A percentile compares a stretch with the other conserved stretches of the same genome.
Evolutionary conservation across 2,113 vertebrate genomes (phyloP).

Genomic region (Ochotona curzoniae): DNA sequence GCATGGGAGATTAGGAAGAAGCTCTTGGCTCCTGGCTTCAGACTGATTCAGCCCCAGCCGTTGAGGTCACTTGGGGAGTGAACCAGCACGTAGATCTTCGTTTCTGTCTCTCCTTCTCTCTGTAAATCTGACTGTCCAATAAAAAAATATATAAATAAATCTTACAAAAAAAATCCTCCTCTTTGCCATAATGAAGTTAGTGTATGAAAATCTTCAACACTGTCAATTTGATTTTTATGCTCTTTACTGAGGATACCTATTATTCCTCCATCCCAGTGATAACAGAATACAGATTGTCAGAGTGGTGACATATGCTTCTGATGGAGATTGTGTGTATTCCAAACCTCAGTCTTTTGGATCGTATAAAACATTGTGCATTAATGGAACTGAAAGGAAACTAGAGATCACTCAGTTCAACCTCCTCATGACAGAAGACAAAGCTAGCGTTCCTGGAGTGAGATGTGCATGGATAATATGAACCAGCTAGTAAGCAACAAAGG

Average conservation of each 20-base stretch:
- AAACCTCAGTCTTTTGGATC: slow-evolving; percentile 18
- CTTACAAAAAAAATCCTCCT: no score
- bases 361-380: slow-evolving; percentile 42
- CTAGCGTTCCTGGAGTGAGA: neutral
- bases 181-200: neutral
- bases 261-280: neutral
- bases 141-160: no score
- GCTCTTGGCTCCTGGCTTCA: no score
- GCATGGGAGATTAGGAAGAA: no score
- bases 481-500: neutral
- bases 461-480: neutral
- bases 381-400: slow-evolving; percentile 1
- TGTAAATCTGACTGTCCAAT: no score
- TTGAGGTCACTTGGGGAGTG: no score
- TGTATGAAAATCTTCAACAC: neutral
- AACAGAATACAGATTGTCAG: neutral
- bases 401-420: neutral
- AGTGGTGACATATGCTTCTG: slow-evolving; percentile 10
- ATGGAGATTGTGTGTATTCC: neutral
- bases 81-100: no score
- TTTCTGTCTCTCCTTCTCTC: no score
- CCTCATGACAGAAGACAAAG: slow-evolving; percentile 43
- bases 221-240: slow-evolving; percentile 22
- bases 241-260: slow-evolving; percentile 12
- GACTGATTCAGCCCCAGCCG: no score